Base-by-base conservation (phyloP, 2,797 vertebrate species). In the Crypturellus tataupa region DNA sequence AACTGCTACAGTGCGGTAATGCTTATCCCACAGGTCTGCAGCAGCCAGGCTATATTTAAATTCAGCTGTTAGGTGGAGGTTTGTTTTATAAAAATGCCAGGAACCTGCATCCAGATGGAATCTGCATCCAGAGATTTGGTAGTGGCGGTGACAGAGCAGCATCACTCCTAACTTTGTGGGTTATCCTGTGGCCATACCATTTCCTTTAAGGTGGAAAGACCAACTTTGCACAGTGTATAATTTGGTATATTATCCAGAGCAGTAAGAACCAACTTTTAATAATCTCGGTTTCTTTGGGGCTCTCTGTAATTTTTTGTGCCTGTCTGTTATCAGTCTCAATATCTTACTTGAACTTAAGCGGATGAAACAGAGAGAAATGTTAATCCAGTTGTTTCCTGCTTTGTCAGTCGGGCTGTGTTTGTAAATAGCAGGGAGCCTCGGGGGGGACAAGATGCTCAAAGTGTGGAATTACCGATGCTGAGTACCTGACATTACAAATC, bases 31-130 rank as follows among this genome's bases (percentile, higher is more conserved):
- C 86, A 71, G 70, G 83, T 83, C 93, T 83, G 91, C 59, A 93
- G 24, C 31, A n/a, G 31, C 63, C 60, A 84, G 49, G 33, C 72
- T 96, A 89, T 94, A 90, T 90, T 94, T 95, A 95, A 96, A 95
- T 91, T 77, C 89, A 94, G 63, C 94, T 91, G 91, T 79, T 93
- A 93, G 73, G 73, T 92, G 82, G 85, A 85, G 85, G 87, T 69
- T 33, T 70, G 69, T 49, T 83, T 87, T 49, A 42, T 65, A 60
- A 94, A 93, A 64, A 71, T 71, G 94, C 80, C 53, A 91, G 80
- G 63, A 94, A 91, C 35, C 65, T 79, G 39, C 42, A 83, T 80
- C 59, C 87, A 94, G 80, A 86, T 79, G 21, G 21, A 46, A 89
- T 58, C 40, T 72, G 18, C 72, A 85, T 62, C 72, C 46, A 80